A percentile compares a stretch with the other conserved stretches of the same genome.
Conservation (phyloP, 1,140 invertebrate genomes). For the Marisa cornuarietis region DNA sequence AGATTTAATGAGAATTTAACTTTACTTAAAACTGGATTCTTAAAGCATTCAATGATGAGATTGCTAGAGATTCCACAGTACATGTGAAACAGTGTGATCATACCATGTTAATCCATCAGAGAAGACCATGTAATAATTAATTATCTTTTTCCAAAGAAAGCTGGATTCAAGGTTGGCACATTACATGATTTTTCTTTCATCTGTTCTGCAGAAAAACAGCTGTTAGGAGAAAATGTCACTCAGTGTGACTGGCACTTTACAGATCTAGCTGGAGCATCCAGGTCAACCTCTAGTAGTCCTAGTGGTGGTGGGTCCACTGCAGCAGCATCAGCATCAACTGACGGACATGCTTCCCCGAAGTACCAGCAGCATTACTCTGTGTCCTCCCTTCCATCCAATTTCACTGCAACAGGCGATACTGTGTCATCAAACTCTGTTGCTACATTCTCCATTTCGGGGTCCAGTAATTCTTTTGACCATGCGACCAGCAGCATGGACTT, state of each 20-base stretch:
- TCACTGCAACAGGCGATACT: conserved; percentile 31
- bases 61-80: too few species aligned
- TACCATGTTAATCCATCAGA: too few species aligned
- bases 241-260: conserved; percentile 69
- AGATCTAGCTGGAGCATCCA: conserved; percentile 77
- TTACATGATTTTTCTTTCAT: background rate
- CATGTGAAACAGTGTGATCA: too few species aligned
- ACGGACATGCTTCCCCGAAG: conserved; percentile 52
- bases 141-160: background rate
- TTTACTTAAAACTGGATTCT: too few species aligned
- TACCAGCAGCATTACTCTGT: conserved; percentile 59
- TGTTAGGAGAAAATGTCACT: conserved; percentile 68
- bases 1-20: too few species aligned
- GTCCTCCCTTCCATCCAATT: conserved; percentile 57
- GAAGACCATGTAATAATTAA: too few species aligned
- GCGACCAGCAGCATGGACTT: background rate
- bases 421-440: background rate
- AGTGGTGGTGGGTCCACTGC: conserved; percentile 22
- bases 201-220: conserved; percentile 71
- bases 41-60: too few species aligned
- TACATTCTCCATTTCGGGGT: background rate
- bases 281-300: conserved; percentile 15
- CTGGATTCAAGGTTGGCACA: background rate
- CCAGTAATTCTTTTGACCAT: background rate
- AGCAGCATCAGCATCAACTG: conserved; percentile 44